These are phyloP conservation scores for Sinocyclocheilus maitianheensis DNA, from an alignment of 2,113 vertebrate species.

Conservation along the genomic window DNA sequence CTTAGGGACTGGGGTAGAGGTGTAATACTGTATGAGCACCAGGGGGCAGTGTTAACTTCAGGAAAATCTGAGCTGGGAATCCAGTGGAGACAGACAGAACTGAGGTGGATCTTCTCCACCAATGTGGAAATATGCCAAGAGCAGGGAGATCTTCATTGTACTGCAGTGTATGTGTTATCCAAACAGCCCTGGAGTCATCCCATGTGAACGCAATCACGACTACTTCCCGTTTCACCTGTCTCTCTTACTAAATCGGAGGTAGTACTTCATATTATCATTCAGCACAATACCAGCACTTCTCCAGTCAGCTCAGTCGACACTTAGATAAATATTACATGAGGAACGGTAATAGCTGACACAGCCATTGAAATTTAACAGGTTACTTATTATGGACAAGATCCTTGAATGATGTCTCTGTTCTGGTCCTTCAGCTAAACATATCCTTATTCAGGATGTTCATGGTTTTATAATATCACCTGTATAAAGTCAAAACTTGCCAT, in stretches of 20 bases:
- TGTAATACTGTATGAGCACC: background rate
- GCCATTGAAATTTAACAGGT: conserved; percentile 49
- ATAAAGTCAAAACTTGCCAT: conserved; percentile 1
- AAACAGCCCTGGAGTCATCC: conserved; percentile 26
- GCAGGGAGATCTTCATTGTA: conserved; percentile 7
- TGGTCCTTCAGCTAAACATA: conserved; percentile 25
- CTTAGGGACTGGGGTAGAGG: background rate
- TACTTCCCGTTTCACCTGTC: conserved; percentile 18
- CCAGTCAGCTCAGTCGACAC: conserved; percentile 26
- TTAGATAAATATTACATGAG: conserved; percentile 55
- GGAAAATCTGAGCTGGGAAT: background rate
- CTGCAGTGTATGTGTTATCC: background rate
- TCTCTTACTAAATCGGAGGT: background rate
- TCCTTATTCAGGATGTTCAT: conserved; percentile 35
- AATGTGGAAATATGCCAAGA: conserved; percentile 12
- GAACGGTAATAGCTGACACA: conserved; percentile 50
- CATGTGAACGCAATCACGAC: background rate
- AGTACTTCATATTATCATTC: conserved; percentile 17
- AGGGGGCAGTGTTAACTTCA: conserved; percentile 31
- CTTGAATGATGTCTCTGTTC: conserved; percentile 26
- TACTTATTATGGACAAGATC: conserved; percentile 34
- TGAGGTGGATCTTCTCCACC: conserved; percentile 19
- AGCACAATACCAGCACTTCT: conserved; percentile 3
- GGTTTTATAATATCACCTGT: conserved; percentile 22
- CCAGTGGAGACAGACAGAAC: background rate